Conservation (phyloP, 2,797 vertebrate genomes). For the Anas bahamensis region DNA sequence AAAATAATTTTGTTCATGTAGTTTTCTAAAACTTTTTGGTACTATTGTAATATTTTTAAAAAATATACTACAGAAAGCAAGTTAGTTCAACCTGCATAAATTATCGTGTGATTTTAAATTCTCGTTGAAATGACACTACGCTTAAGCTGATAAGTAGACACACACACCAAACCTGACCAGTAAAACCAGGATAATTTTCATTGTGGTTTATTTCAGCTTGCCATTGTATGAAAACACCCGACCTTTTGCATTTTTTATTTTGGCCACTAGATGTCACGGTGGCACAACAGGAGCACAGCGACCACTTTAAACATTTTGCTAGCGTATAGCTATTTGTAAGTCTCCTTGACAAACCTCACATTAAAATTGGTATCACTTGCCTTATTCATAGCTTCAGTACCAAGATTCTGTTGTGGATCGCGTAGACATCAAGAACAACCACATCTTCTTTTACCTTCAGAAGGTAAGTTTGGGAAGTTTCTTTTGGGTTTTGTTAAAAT, state of each 20-base stretch:
- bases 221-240: not conserved
- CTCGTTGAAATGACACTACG: not conserved
- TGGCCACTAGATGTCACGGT: not conserved
- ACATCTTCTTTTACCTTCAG: constrained; percentile 67
- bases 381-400: constrained; percentile 54
- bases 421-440: constrained; percentile 55
- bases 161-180: not conserved
- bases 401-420: constrained; percentile 25
- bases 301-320: fast-evolving
- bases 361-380: not conserved
- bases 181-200: not conserved
- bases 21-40: not conserved
- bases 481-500: not conserved
- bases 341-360: not conserved
- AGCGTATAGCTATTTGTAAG: fast-evolving
- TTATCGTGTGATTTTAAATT: not conserved
- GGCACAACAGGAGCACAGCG: not conserved
- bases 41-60: not conserved
- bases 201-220: fast-evolving
- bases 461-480: constrained; percentile 27
- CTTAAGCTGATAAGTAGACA: not conserved
- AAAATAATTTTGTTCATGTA: not conserved
- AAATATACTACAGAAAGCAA: not conserved
- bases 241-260: not conserved
- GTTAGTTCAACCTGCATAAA: not conserved